These are phyloP conservation scores for Acyrthosiphon pisum DNA, from an alignment of 1,140 invertebrate species.

Conservation along the genomic window DNA sequence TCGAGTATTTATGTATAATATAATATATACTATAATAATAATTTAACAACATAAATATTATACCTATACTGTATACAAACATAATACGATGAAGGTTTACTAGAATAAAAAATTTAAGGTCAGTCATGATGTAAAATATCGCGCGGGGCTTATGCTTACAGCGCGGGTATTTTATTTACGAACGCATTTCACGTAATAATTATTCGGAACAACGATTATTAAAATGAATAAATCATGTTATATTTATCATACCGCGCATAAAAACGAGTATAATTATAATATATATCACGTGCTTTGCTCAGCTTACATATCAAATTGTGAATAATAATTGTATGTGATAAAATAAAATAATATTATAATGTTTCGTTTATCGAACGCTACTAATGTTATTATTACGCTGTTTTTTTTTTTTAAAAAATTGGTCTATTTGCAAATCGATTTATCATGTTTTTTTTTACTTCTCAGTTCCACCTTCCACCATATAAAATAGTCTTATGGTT, in stretches of 20 bases:
- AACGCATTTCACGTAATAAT: slow-evolving; percentile 8
- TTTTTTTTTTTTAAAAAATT: neutral
- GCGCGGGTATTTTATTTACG: neutral
- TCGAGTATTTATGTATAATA: neutral
- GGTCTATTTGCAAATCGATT: neutral
- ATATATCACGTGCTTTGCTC: neutral
- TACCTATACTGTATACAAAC: neutral
- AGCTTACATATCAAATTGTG: neutral
- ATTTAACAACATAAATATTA: neutral
- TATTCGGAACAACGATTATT: neutral
- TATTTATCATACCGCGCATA: neutral
- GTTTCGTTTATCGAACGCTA: neutral
- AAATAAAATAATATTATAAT: neutral
- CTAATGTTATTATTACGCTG: neutral
- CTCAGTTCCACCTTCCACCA: neutral
- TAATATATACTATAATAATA: neutral
- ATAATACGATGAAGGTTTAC: neutral
- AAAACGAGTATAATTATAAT: neutral
- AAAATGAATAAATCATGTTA: neutral
- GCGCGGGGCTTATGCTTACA: neutral
- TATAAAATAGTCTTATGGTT: neutral
- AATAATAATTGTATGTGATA: slow-evolving; percentile 1
- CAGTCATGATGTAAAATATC: neutral
- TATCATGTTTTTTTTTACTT: neutral
- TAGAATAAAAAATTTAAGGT: neutral